A percentile compares a stretch with the other conserved stretches of the same genome.
phyloP scores from a whole-genome alignment of 2,888 invertebrate species.

The Acronicta alni region DNA sequence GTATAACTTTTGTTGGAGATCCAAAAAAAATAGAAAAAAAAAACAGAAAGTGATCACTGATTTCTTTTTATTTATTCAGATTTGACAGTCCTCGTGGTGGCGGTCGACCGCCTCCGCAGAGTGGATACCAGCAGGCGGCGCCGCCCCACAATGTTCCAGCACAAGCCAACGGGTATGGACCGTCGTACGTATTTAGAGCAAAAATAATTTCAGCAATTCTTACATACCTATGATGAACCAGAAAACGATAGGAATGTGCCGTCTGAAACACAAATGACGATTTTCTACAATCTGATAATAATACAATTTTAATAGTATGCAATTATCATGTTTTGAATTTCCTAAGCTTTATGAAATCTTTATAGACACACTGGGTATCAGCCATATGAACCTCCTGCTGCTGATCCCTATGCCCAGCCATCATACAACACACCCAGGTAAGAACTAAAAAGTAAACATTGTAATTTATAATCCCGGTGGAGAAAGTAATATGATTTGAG shows the following conservation, averaged over 20 bases:
- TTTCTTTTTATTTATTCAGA: slow-evolving; percentile 54
- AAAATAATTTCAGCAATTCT: background rate
- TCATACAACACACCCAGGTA: slow-evolving; percentile 79
- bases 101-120: slow-evolving; percentile 68
- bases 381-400: slow-evolving; percentile 78
- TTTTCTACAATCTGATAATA: slow-evolving; percentile 68
- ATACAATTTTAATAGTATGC: background rate
- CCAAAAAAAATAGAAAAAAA: too few species aligned
- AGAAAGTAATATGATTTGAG: background rate
- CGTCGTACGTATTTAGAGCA: slow-evolving; percentile 68
- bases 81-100: slow-evolving; percentile 80
- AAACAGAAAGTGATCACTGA: background rate
- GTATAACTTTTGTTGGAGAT: too few species aligned
- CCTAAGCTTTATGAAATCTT: slow-evolving; percentile 12
- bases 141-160: slow-evolving; percentile 70
- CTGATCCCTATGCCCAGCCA: slow-evolving; percentile 78
- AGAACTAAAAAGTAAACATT: slow-evolving; percentile 5
- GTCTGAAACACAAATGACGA: slow-evolving; percentile 87
- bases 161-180: slow-evolving; percentile 80
- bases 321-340: background rate
- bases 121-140: slow-evolving; percentile 72
- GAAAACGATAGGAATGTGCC: slow-evolving; percentile 88
- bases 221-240: slow-evolving; percentile 77
- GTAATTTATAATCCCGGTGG: too few species aligned
- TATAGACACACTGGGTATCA: slow-evolving; percentile 83